These are phyloP conservation scores for Ornithoptera alexandrae DNA, from an alignment of 2,888 invertebrate species.

Conservation along the genomic window DNA sequence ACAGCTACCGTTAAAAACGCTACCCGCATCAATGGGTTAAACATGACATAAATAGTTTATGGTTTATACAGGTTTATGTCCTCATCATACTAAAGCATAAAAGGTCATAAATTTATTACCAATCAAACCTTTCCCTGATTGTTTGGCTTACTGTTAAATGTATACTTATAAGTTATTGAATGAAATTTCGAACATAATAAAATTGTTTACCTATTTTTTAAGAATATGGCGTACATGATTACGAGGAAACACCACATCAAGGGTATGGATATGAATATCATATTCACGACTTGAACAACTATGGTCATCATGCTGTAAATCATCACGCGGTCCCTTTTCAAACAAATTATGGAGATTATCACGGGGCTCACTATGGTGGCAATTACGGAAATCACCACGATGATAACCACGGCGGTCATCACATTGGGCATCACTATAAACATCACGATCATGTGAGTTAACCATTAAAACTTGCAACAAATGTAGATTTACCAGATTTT, in stretches of 20 bases:
- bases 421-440: slow-evolving; percentile 50
- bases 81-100: too few species aligned
- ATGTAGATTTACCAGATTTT: too few species aligned
- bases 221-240: slow-evolving; percentile 61
- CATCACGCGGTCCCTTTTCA: slow-evolving; percentile 36
- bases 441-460: slow-evolving; percentile 61
- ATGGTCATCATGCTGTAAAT: slow-evolving; percentile 37
- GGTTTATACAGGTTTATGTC: neutral
- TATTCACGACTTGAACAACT: slow-evolving; percentile 40
- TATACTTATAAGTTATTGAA: too few species aligned
- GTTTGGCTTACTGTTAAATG: too few species aligned
- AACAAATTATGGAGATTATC: slow-evolving; percentile 37
- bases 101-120: too few species aligned
- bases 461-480: neutral
- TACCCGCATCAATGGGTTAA: neutral
- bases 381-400: slow-evolving; percentile 37
- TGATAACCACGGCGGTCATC: slow-evolving; percentile 41
- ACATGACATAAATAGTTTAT: neutral
- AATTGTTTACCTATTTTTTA: slow-evolving; percentile 26
- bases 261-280: slow-evolving; percentile 56
- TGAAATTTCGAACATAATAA: too few species aligned
- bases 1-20: slow-evolving; percentile 4
- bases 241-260: slow-evolving; percentile 58
- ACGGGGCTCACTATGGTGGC: slow-evolving; percentile 28
- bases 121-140: neutral